Percentiles rank a stretch among this genome's conserved stretches.
Conservation (phyloP, 2,113 vertebrate genomes). For the Greenwoodochromis staneri region DNA sequence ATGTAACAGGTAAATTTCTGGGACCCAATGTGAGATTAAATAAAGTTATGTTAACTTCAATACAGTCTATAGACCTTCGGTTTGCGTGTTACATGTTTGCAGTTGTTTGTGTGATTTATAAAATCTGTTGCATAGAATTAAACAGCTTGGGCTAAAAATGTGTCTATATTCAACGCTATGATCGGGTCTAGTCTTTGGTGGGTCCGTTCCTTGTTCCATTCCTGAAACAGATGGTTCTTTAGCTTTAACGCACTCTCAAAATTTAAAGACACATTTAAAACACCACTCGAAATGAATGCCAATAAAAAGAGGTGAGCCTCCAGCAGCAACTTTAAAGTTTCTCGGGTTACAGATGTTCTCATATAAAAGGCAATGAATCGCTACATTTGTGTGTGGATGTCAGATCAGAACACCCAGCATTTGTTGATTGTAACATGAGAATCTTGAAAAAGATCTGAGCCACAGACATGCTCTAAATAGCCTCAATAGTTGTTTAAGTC, state of each 20-base stretch:
- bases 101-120: background rate
- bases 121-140: background rate
- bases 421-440: background rate
- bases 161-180: background rate
- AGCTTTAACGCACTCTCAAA: background rate
- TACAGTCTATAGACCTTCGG: background rate
- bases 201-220: background rate
- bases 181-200: background rate
- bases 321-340: background rate
- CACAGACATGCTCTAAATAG: background rate
- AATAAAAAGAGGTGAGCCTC: background rate
- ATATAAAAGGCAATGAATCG: background rate
- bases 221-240: background rate
- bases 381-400: background rate
- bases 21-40: background rate
- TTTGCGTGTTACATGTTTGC: background rate
- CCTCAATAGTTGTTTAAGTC: background rate
- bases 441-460: background rate
- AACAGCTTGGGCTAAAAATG: background rate
- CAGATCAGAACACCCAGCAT: background rate
- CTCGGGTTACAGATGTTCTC: background rate
- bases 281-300: background rate
- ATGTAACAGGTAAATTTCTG: background rate
- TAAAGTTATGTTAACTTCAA: background rate
- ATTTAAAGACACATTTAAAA: background rate